Base-by-base conservation (phyloP, 2,888 invertebrate species). In the Loripinus fragilis region DNA sequence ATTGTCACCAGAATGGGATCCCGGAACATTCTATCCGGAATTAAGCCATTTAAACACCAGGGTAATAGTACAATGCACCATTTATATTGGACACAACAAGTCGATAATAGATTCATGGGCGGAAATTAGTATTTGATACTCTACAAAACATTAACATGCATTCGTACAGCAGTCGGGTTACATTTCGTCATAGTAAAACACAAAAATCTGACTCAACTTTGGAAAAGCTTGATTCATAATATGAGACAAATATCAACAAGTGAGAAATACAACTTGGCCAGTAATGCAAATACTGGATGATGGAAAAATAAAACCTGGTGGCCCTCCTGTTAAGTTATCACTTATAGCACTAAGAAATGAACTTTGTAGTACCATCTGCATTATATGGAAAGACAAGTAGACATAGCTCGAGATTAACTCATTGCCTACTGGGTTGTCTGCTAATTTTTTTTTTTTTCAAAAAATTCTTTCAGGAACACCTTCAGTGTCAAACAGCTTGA, bases 71-170 rank as follows among this genome's bases (percentile, higher is more conserved):
- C 52, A 52, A 52, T 52, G 60, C 60, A 60, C 60, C 60, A 60
- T 60, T 60, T 60, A 28, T 55, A 25, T 52, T 55, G 60, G 60
- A 60, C 60, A 60, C 60, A 60, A 60, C 52, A 52, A 52, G 52
- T 52, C 25, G 52, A 52, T 52, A n/a, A 52, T 52, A 60, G 12
- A 3, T 60, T 23, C 33, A 60, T 60, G 60, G 80, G 65, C 72
- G 64, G 48, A 64, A 69, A 68, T 42, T 78, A 76, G 83, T 80
- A 83, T 83, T 83, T 81, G 78, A 81, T 81, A 81, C 78, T 78
- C 70, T 10, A 70, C 52, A 74, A 67, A 55, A 70, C 60, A 60
- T 60, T 52, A 55, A 70, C 60, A 60, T 60, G 60, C 60, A 60
- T 23, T 45, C 50, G 67, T 42, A 48, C 67, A 73, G 67, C 73